phyloP scores from a whole-genome alignment of 1,140 invertebrate genomes.

The Panagrolaimus sp. region DNA sequence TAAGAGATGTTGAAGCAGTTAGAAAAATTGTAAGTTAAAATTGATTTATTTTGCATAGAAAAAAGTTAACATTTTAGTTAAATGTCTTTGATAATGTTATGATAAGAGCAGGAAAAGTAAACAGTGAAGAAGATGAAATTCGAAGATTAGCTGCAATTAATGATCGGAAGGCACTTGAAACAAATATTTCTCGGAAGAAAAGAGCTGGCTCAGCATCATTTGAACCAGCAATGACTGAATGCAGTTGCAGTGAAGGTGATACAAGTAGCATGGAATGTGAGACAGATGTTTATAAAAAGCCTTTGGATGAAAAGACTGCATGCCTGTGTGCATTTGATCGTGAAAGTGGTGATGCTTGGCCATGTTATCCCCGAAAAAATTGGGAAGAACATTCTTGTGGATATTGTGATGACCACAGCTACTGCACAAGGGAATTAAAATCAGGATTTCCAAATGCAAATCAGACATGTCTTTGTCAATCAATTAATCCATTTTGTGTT shows the following conservation, averaged over 20 bases:
- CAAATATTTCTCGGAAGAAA: slow-evolving; percentile 2
- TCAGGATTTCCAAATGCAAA: not conserved
- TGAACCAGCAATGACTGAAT: slow-evolving; percentile 28
- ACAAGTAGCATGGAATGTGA: slow-evolving; percentile 9
- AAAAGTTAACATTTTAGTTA: slow-evolving; percentile 29
- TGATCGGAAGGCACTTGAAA: slow-evolving; percentile 18
- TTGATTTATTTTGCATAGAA: slow-evolving; percentile 16
- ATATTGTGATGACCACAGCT: slow-evolving; percentile 44
- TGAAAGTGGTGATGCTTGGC: slow-evolving; percentile 50
- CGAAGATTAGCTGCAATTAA: slow-evolving; percentile 15
- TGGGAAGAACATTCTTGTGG: slow-evolving; percentile 45
- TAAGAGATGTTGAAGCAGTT: slow-evolving; percentile 41
- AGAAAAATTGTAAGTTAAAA: slow-evolving; percentile 42
- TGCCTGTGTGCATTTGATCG: slow-evolving; percentile 52
- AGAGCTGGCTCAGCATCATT: not conserved
- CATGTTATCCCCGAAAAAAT: slow-evolving; percentile 41
- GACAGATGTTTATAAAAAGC: slow-evolving; percentile 34
- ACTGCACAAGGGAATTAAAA: slow-evolving; percentile 41
- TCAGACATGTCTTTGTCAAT: slow-evolving; percentile 33
- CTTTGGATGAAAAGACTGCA: slow-evolving; percentile 17
- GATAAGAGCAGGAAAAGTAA: slow-evolving; percentile 37
- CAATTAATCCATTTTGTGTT: slow-evolving; percentile 36
- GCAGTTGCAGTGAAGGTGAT: slow-evolving; percentile 24
- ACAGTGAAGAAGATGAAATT: slow-evolving; percentile 19
- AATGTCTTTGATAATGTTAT: slow-evolving; percentile 45